phyloP scores from a whole-genome alignment of 30 jellyfish, hydroid and myxozoan species.

The Pseudorhiza aurosa region DNA sequence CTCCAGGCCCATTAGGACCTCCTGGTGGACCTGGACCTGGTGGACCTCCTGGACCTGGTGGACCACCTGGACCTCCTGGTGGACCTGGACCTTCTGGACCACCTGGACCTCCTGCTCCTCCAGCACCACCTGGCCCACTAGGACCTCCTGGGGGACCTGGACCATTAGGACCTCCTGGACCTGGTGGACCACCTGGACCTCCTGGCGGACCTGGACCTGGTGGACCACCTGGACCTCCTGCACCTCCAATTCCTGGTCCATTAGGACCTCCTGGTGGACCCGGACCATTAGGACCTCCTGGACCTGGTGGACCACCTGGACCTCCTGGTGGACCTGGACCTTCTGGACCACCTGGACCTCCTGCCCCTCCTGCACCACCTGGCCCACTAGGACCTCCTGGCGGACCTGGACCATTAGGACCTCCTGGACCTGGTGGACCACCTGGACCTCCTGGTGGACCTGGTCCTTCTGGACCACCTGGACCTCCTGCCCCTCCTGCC shows the following conservation, averaged over 20 bases:
- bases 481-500: conserved; percentile 95
- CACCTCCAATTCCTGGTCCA: conserved; percentile 66
- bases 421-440: conserved; percentile 98
- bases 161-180: conserved; percentile 96
- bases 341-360: conserved; percentile 91
- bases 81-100: conserved; percentile 69
- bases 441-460: conserved; percentile 97
- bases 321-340: conserved; percentile 83
- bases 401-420: conserved; percentile 94
- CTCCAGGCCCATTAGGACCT: conserved; percentile 78
- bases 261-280: conserved; percentile 66
- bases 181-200: conserved; percentile 94
- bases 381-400: conserved; percentile 95
- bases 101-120: conserved; percentile 90
- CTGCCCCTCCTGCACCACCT: conserved; percentile 85
- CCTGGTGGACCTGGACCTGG: conserved; percentile 65
- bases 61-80: conserved; percentile 79
- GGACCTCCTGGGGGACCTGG: conserved; percentile 96
- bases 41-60: conserved; percentile 65
- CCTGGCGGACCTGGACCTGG: conserved; percentile 97
- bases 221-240: conserved; percentile 79
- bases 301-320: conserved; percentile 41
- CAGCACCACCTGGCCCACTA: conserved; percentile 83
- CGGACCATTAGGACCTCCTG: conserved; percentile 58
- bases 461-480: conserved; percentile 96